Evolutionary conservation across 1,140 invertebrate genomes (phyloP).

Genomic region (Alviniconcha marisindica): DNA sequence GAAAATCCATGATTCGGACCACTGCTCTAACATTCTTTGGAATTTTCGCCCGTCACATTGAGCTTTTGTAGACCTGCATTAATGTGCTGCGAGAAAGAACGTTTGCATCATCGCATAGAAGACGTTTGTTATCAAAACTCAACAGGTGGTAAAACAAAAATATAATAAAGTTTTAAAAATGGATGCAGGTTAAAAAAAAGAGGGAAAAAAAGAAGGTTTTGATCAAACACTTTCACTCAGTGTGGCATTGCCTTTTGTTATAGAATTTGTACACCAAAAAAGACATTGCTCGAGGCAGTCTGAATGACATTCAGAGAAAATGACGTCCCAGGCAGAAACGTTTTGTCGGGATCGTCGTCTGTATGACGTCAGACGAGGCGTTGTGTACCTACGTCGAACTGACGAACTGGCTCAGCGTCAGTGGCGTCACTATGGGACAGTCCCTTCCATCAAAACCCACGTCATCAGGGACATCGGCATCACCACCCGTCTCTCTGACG

Average conservation of each 20-base stretch:
- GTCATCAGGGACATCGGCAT: slow-evolving; percentile 27
- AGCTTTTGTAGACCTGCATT: too few species aligned
- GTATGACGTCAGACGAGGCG: slow-evolving; percentile 19
- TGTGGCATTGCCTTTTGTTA: too few species aligned
- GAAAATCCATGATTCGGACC: too few species aligned
- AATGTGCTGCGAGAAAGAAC: too few species aligned
- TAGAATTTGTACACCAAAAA: background rate
- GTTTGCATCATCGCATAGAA: too few species aligned
- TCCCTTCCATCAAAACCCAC: slow-evolving; percentile 20
- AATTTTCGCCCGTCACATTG: too few species aligned
- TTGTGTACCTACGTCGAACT: slow-evolving; percentile 17
- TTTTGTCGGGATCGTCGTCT: slow-evolving; percentile 20
- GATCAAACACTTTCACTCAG: too few species aligned
- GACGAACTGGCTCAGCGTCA: background rate
- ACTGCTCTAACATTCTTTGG: too few species aligned
- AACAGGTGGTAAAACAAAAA: too few species aligned
- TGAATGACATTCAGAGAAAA: background rate
- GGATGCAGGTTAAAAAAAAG: too few species aligned
- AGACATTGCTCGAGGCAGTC: background rate
- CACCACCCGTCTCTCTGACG: slow-evolving; percentile 11
- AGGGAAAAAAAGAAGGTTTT: too few species aligned
- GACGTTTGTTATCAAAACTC: too few species aligned
- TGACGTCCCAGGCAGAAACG: background rate
- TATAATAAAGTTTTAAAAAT: background rate
- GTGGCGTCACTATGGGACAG: slow-evolving; percentile 14